Base-by-base conservation (phyloP, 2,888 invertebrate genomes). In the Tillus elongatus region DNA sequence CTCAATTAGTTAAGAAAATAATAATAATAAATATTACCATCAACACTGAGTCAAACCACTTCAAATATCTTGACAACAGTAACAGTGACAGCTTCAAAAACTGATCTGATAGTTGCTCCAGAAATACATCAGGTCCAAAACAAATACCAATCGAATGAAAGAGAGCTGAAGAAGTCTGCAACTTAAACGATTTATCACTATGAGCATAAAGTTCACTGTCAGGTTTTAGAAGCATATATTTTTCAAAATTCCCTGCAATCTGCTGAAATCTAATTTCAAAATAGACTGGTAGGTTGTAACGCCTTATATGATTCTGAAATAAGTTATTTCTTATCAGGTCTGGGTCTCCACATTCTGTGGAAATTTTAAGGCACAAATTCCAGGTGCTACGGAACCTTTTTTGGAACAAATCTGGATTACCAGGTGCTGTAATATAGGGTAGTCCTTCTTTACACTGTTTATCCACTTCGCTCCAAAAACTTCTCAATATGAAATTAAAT, bases 271-370 rank as follows among this genome's bases (percentile, higher is more conserved):
- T 75, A 49, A 91, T 87, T 69, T 95, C 93, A 63, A 90, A 95
- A 66, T 96, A 96, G n/a, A 96, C 92, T 8, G 91, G 87, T 34
- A 95, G 70, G 66, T 93, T 95, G 87, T 93, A 96, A 50, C 87
- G 79, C 46, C 79, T 78, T 49, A 63, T 51, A 40, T 88, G 75
- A 57, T 91, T 79, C 53, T 77, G 77, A 56, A 85, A 90, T 2
- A 73, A 63, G 54, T 86, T 79, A 36, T 71, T 67, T 45, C 76
- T 72, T 36, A 90, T 71, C 13, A 73, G 56, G 42, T 72, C 68
- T 1, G 74, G 68, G 43, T 75, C 72, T 32, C 76, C 75, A 38
- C 73, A 82, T 46, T 75, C 71, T 15, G 67, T 68, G 56, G 87
- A 83, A 47, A 92, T 73, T 54, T 74, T 74, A 33, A 64, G 69